These are phyloP conservation scores for Illadopsis cleaveri DNA, from an alignment of 2,113 vertebrate species.

Conservation along the genomic window DNA sequence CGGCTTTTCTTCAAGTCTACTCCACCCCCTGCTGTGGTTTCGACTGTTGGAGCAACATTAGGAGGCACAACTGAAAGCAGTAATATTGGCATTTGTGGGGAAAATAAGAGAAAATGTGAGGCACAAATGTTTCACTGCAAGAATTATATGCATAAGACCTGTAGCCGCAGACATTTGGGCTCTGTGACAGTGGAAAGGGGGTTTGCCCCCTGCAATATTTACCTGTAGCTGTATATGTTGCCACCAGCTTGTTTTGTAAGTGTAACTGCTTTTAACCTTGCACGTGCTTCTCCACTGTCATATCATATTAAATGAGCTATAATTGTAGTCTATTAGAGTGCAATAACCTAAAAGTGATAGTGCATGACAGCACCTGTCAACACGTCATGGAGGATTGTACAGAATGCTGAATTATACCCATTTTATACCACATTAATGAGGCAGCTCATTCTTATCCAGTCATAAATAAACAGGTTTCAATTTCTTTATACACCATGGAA, in stretches of 20 bases:
- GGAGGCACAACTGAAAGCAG: slow-evolving; percentile 34
- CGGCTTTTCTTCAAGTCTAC: slow-evolving; percentile 39
- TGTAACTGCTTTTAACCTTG: slow-evolving; percentile 27
- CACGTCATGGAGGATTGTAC: slow-evolving; percentile 42
- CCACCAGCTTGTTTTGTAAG: neutral
- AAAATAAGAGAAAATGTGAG: neutral
- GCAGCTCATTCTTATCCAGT: slow-evolving; percentile 51
- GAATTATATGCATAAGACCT: neutral
- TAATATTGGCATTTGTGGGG: slow-evolving; percentile 24
- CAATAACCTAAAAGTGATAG: slow-evolving; percentile 68
- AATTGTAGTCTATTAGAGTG: slow-evolving; percentile 67
- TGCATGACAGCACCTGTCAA: slow-evolving; percentile 73
- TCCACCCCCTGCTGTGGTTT: slow-evolving; percentile 62
- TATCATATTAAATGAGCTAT: slow-evolving; percentile 66
- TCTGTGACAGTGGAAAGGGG: neutral
- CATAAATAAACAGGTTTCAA: slow-evolving; percentile 64
- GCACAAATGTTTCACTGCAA: neutral
- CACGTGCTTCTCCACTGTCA: slow-evolving; percentile 62
- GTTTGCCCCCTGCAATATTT: neutral
- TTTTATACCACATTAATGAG: slow-evolving; percentile 66
- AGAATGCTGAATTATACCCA: slow-evolving; percentile 65
- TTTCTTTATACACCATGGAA: slow-evolving; percentile 22
- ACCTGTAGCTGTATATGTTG: neutral
- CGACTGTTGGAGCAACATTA: slow-evolving; percentile 35
- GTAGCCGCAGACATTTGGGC: neutral